phyloP scores from a whole-genome alignment of 2,888 invertebrate species.

The Euplagia quadripunctaria region DNA sequence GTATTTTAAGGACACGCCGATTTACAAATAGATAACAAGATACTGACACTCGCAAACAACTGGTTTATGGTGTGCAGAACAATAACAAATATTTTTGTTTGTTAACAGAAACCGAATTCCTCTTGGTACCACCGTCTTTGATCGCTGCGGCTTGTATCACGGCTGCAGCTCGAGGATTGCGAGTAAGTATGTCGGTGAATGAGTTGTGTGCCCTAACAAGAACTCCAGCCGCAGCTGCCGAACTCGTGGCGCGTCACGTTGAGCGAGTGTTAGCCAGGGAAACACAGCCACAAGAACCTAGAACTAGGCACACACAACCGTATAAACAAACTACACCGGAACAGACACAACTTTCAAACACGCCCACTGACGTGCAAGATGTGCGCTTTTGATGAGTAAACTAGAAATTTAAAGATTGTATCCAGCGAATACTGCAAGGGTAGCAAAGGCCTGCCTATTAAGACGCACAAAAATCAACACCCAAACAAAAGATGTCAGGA shows the following conservation, averaged over 20 bases:
- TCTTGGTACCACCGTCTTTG: slow-evolving; percentile 90
- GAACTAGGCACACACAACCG: slow-evolving; percentile 66
- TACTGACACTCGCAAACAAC: not conserved
- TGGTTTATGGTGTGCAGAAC: not conserved
- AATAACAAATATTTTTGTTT: slow-evolving; percentile 50
- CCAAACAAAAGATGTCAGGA: slow-evolving; percentile 64
- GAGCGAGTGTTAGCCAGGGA: slow-evolving; percentile 88
- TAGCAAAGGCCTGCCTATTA: slow-evolving; percentile 25
- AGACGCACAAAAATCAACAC: slow-evolving; percentile 54
- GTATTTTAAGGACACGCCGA: slow-evolving; percentile 16
- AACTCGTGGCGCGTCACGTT: slow-evolving; percentile 86
- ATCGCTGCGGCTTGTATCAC: slow-evolving; percentile 91
- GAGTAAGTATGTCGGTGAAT: slow-evolving; percentile 78
- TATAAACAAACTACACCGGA: slow-evolving; percentile 71
- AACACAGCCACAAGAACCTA: slow-evolving; percentile 82
- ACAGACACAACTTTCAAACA: slow-evolving; percentile 83
- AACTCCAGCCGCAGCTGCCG: slow-evolving; percentile 83
- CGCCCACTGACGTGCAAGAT: slow-evolving; percentile 90
- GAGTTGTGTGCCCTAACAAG: slow-evolving; percentile 82
- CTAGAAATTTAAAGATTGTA: slow-evolving; percentile 2
- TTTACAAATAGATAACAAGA: slow-evolving; percentile 2
- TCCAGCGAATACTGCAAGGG: slow-evolving; percentile 6
- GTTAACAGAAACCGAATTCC: slow-evolving; percentile 90
- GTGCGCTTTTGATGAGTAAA: slow-evolving; percentile 82
- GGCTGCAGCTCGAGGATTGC: slow-evolving; percentile 89